A percentile compares a stretch with the other conserved stretches of the same genome.
These are phyloP conservation scores for Pterois miles DNA, from an alignment of 2,797 vertebrate species.

Conservation along the genomic window DNA sequence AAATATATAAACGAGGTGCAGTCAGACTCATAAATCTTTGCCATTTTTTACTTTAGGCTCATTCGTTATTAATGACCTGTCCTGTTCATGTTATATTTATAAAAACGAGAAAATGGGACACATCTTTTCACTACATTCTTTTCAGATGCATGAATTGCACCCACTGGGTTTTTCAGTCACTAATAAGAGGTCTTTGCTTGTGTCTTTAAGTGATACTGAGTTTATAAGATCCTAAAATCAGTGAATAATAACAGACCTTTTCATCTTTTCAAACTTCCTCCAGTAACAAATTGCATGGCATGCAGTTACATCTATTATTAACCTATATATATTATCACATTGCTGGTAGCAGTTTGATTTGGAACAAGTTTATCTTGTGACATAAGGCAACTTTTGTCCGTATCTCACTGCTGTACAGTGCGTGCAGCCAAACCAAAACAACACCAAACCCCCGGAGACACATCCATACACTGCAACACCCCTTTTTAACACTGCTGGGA, in stretches of 20 bases:
- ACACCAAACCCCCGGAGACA: constrained; percentile 19
- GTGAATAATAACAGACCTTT: not conserved
- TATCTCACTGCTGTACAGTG: not conserved
- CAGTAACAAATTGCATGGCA: not conserved
- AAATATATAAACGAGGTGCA: not conserved
- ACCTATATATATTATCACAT: not conserved
- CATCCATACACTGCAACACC: constrained; percentile 20
- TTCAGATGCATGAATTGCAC: constrained; percentile 9
- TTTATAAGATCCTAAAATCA: not conserved
- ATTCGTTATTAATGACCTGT: constrained; percentile 68
- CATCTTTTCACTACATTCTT: constrained; percentile 34
- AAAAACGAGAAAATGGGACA: constrained; percentile 58
- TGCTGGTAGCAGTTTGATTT: not conserved
- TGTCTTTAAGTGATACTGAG: not conserved
- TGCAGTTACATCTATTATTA: not conserved
- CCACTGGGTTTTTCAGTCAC: not conserved
- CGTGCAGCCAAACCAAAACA: constrained; percentile 26
- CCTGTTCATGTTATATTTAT: constrained; percentile 66
- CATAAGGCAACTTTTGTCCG: not conserved
- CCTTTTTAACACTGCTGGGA: constrained; percentile 17
- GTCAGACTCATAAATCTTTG: constrained; percentile 54
- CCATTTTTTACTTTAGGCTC: constrained; percentile 40
- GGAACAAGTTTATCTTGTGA: not conserved
- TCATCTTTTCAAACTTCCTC: not conserved
- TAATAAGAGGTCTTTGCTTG: not conserved